Evolutionary conservation across 2,113 vertebrate species (phyloP).

Genomic region (Phocoena phocoena): DNA sequence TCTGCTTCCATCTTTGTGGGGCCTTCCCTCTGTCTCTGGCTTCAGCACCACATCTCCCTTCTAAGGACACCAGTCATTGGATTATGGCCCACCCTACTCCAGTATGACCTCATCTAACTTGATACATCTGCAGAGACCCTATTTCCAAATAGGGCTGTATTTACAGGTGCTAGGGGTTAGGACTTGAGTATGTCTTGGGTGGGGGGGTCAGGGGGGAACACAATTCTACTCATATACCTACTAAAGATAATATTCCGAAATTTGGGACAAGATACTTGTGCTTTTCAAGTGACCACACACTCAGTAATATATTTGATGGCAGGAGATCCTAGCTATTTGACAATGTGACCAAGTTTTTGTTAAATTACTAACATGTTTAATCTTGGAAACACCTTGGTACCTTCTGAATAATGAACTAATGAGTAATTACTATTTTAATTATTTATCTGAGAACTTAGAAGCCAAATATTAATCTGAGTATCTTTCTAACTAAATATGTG

Average conservation of each 20-base stretch:
- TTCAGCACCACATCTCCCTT: neutral
- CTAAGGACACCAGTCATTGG: neutral
- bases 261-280: neutral
- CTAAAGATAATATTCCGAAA: neutral
- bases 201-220: too few species aligned
- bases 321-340: neutral
- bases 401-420: neutral
- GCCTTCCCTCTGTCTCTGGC: neutral
- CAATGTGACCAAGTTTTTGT: neutral
- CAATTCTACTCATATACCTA: neutral
- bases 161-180: neutral
- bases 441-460: neutral
- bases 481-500: neutral
- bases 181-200: neutral
- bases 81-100: neutral
- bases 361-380: constrained; percentile 12
- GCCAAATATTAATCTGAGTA: neutral
- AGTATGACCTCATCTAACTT: neutral
- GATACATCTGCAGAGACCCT: neutral
- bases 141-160: neutral
- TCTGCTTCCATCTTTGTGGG: neutral
- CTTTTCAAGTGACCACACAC: neutral
- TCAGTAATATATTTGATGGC: neutral
- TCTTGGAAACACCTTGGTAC: neutral
- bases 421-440: neutral